phyloP scores from a whole-genome alignment of 2,888 invertebrate genomes.

The Lithophane leautieri region DNA sequence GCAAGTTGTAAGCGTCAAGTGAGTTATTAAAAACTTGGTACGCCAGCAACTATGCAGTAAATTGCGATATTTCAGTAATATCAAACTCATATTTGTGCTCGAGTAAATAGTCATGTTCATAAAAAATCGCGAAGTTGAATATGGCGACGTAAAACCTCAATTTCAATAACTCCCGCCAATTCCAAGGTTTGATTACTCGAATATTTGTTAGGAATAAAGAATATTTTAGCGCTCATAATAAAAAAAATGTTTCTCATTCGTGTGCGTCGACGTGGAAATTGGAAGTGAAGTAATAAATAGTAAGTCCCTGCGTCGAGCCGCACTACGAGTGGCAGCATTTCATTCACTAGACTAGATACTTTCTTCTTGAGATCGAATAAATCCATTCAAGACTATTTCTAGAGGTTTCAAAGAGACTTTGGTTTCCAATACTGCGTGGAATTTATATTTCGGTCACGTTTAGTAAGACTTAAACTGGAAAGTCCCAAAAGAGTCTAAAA shows the following conservation, averaged over 20 bases:
- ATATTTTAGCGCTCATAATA: constrained; percentile 28
- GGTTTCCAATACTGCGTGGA: background rate
- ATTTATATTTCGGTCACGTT: constrained; percentile 19
- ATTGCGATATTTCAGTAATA: constrained; percentile 5
- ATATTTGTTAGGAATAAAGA: constrained; percentile 35
- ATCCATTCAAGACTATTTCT: constrained; percentile 1
- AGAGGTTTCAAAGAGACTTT: background rate
- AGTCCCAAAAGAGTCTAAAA: background rate
- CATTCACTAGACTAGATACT: constrained; percentile 29
- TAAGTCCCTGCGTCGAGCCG: constrained; percentile 1
- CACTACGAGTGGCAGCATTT: constrained; percentile 20
- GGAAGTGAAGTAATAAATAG: constrained; percentile 42
- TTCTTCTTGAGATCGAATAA: constrained; percentile 3
- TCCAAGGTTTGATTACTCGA: constrained; percentile 14
- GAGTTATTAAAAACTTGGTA: constrained; percentile 39
- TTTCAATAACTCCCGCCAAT: constrained; percentile 46
- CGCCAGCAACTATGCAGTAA: constrained; percentile 7
- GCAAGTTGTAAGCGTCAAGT: constrained; percentile 23
- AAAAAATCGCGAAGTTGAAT: constrained; percentile 2
- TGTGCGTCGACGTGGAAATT: constrained; percentile 38
- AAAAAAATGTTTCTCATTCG: constrained; percentile 32
- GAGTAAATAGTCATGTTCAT: constrained; percentile 2
- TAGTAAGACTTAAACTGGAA: background rate
- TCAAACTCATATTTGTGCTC: background rate
- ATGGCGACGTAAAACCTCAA: constrained; percentile 17